Evolutionary conservation across 2,113 vertebrate genomes (phyloP).

Genomic region (Bungarus multicinctus): DNA sequence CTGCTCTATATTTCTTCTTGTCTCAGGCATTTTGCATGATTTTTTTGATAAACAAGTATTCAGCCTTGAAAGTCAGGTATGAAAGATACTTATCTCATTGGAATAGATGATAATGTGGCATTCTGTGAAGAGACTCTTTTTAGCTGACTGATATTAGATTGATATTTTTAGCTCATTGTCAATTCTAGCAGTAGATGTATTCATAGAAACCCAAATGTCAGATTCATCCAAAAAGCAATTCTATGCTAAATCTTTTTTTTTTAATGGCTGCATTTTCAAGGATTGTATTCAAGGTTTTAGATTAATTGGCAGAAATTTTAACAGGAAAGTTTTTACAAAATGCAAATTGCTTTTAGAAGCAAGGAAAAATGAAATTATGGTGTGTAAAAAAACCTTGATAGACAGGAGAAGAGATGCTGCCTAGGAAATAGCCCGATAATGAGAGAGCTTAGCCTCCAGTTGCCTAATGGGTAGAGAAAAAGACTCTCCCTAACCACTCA

Average conservation of each 20-base stretch:
- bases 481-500: no score
- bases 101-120: background rate
- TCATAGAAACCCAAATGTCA: slow-evolving; percentile 14
- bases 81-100: slow-evolving; percentile 5
- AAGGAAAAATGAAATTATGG: background rate
- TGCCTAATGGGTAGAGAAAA: background rate
- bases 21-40: slow-evolving; percentile 2
- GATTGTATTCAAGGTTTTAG: background rate
- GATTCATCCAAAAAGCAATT: background rate
- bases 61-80: background rate
- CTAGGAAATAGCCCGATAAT: background rate
- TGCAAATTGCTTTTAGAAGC: background rate
- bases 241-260: slow-evolving; percentile 1
- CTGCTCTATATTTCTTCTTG: slow-evolving; percentile 15
- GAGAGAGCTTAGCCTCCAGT: background rate
- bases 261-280: background rate
- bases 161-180: slow-evolving; percentile 24
- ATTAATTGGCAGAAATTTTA: background rate
- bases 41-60: slow-evolving; percentile 22
- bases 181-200: background rate
- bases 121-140: background rate
- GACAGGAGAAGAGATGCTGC: background rate
- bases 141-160: background rate
- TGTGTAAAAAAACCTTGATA: background rate
- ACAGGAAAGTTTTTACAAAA: background rate